These are phyloP conservation scores for Acromyrmex heyeri DNA, from an alignment of 1,140 invertebrate species.

Conservation along the genomic window DNA sequence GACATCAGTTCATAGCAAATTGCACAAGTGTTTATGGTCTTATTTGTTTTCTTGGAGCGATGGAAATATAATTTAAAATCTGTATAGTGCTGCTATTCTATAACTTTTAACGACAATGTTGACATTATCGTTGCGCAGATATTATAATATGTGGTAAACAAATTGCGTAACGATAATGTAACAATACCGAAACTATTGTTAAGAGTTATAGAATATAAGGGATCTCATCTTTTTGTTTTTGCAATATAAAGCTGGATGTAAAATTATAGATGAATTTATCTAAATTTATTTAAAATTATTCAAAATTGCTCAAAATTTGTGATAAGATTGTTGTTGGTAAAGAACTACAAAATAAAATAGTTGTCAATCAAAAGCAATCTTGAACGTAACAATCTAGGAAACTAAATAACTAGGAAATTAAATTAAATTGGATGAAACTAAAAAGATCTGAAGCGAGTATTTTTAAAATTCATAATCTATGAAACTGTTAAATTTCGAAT, in stretches of 20 bases:
- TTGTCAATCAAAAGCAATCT: background rate
- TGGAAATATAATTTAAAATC: background rate
- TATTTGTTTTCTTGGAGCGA: background rate
- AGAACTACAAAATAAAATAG: background rate
- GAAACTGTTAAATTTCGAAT: background rate
- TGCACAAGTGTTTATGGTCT: conserved; percentile 15
- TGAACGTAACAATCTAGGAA: background rate
- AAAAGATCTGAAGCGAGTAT: background rate
- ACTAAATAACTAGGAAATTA: too few relatives aligned
- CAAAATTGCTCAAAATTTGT: background rate
- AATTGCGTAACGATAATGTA: background rate
- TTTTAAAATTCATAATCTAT: background rate
- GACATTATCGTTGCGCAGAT: too few relatives aligned
- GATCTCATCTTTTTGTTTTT: background rate
- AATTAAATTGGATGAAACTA: background rate
- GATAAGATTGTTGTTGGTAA: background rate
- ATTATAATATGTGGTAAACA: background rate
- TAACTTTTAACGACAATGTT: too few relatives aligned
- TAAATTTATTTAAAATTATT: background rate
- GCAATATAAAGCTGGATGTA: background rate
- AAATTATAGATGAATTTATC: background rate
- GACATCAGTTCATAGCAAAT: conserved; percentile 4
- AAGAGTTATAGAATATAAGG: background rate
- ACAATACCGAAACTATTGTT: too few relatives aligned
- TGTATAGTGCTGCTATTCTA: background rate